These are phyloP conservation scores for Drosophila seclusa DNA, from an alignment of 2,888 invertebrate species.

Conservation along the genomic window DNA sequence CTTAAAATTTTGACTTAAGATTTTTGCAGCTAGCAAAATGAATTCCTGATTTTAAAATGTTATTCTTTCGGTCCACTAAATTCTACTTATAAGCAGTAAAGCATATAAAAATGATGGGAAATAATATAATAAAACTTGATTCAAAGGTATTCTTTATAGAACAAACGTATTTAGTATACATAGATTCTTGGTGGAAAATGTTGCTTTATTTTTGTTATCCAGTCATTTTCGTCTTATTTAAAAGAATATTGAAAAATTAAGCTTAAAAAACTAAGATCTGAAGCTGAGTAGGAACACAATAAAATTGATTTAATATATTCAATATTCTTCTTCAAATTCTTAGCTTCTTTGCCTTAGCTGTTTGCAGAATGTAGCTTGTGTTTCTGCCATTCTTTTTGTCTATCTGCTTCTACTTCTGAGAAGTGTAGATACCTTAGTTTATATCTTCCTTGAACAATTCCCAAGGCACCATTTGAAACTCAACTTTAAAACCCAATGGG, in stretches of 20 bases:
- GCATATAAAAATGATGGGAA: no score
- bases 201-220: no score
- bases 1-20: rapidly evolving
- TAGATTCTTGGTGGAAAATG: no score
- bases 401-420: neutral
- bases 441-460: constrained; percentile 18
- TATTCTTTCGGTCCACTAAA: no score
- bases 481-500: neutral
- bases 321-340: neutral
- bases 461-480: neutral
- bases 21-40: neutral
- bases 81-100: no score
- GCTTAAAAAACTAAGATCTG: neutral
- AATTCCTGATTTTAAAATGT: neutral
- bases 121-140: no score
- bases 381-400: neutral
- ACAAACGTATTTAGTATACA: no score
- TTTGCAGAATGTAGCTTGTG: neutral
- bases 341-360: neutral
- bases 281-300: neutral
- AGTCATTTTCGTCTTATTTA: no score
- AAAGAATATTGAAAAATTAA: neutral
- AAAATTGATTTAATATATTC: neutral
- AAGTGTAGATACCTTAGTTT: neutral
- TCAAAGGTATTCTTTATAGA: no score